Conservation (phyloP, 2,113 vertebrate genomes). For the Argyrosomus japonicus region DNA sequence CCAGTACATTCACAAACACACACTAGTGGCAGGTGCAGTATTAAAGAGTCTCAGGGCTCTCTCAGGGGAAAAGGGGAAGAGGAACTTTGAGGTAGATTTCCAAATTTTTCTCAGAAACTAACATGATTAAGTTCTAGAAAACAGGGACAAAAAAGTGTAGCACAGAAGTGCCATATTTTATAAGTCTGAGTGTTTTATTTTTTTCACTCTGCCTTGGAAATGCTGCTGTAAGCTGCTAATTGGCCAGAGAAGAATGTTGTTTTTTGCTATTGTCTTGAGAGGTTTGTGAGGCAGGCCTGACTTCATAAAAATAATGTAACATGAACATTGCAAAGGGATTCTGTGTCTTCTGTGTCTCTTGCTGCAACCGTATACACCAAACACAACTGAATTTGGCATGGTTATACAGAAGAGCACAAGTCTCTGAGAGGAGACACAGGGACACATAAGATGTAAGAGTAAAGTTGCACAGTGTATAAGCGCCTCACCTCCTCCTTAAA, state of each 20-base stretch:
- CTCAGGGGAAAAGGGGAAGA: neutral
- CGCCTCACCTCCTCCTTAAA: neutral
- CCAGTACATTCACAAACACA: neutral
- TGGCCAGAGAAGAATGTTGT: neutral
- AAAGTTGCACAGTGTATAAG: no score
- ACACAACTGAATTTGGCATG: neutral
- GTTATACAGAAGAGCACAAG: neutral
- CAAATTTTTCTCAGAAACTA: neutral
- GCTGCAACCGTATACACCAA: neutral
- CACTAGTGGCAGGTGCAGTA: slow-evolving; percentile 12
- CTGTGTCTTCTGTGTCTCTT: neutral
- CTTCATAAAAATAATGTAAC: neutral
- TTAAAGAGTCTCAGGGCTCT: slow-evolving; percentile 3
- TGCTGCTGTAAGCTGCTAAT: neutral
- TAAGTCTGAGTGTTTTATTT: neutral
- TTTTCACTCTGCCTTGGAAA: neutral
- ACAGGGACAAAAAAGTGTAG: neutral
- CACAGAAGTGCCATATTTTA: neutral
- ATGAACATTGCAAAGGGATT: neutral
- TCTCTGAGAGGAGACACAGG: neutral
- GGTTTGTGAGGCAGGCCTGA: neutral
- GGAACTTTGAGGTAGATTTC: neutral
- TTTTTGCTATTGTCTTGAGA: neutral
- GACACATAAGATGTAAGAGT: neutral
- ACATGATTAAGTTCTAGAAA: slow-evolving; percentile 1